These are phyloP conservation scores for Proisotoma minuta DNA, from an alignment of 2,888 invertebrate genomes.

Conservation along the genomic window DNA sequence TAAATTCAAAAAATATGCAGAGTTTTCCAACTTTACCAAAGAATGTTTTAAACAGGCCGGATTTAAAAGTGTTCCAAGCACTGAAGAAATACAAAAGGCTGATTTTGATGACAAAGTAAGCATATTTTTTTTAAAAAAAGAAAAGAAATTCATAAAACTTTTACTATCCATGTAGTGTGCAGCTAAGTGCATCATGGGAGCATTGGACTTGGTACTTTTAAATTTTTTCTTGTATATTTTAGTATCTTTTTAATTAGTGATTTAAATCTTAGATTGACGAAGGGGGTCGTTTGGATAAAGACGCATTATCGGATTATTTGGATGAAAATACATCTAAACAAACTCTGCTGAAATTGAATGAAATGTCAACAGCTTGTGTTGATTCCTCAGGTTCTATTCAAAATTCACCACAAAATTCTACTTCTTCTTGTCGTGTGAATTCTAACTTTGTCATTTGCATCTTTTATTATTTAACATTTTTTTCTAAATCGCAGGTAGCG, in stretches of 20 bases:
- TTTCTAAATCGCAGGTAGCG: conserved; percentile 13
- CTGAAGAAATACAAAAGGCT: conserved; percentile 27
- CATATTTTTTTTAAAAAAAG: neutral
- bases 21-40: conserved; percentile 23
- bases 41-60: conserved; percentile 30
- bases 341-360: conserved; percentile 32
- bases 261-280: conserved; percentile 27
- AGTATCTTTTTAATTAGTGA: neutral
- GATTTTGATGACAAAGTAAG: conserved; percentile 38
- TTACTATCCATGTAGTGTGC: conserved; percentile 26
- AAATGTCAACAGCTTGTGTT: conserved; percentile 31
- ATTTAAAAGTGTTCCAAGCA: conserved; percentile 16
- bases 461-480: neutral
- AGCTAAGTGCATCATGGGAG: conserved; percentile 33
- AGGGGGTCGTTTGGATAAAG: conserved; percentile 32
- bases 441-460: no score
- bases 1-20: conserved; percentile 28
- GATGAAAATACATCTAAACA: conserved; percentile 34
- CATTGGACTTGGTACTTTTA: conserved; percentile 39
- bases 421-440: no score
- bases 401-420: neutral
- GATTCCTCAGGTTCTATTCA: conserved; percentile 28
- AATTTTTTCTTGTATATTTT: neutral
- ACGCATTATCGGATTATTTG: conserved; percentile 33
- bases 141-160: neutral